Evolutionary conservation across 2,888 invertebrate genomes (phyloP), one percentile per base, ranked within the genome.

Genomic region (Orchesellides sinensis): DNA sequence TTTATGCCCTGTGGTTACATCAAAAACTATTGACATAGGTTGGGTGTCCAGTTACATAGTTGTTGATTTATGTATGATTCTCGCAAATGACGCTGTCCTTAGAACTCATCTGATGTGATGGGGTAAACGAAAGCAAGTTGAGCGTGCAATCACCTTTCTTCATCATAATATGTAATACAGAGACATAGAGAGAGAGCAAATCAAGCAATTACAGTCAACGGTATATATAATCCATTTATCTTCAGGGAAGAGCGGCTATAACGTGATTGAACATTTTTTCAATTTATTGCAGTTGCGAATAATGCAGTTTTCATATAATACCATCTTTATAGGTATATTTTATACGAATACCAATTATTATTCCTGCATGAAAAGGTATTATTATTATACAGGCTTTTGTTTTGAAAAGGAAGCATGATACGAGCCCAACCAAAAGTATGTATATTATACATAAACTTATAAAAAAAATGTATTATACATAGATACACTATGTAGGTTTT

Each of bases 261-360:
- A 66, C 61, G 77, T 47, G 56, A 77, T 56, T 77, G 77, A 77
- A 77, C 77, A n/a, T n/a, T 75, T 75, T 75, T 75, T 66, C 23
- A 10, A n/a, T 17, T 32, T 29, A 32, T 23, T 69, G 68, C 68
- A 32, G 12, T 63, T 35, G 74, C 74, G 19, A 74, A 49, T 40
- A 65, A 52, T 47, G 72, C 19, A 21, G 52, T 68, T 68, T 45
- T 68, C 27, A n/a, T 59, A 63, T 35, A 61, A 19, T 52, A 52
- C 29, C 49, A 10, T 27, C 19, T 12, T 29, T 32, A 27, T 23
- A 19, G 40, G 14, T 52, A 19, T 49, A 29, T 21, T 1, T 12
- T 40, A 14, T 52, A 19, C 29, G 35, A 14, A 8, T 12, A 47
- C 17, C 35, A 69, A 54, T 52, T 54, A n/a, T n/a, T n/a, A n/a